Percentiles rank a stretch among this genome's conserved stretches.
Evolutionary conservation across 2,113 vertebrate species (phyloP).

Genomic region (Rhagologus leucostigma): DNA sequence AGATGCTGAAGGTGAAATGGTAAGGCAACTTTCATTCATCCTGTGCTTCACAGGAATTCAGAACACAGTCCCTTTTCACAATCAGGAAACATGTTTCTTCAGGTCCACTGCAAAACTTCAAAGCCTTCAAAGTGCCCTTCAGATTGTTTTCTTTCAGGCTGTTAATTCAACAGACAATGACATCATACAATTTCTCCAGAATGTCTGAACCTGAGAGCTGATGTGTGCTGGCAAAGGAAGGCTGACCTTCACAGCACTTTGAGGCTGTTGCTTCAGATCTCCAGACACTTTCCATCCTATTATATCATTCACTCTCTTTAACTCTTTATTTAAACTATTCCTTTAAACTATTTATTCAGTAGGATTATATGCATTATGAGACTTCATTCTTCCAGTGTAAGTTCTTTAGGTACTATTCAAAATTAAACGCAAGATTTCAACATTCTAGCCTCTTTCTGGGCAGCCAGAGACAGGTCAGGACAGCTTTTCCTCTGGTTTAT

Average conservation of each 20-base stretch:
- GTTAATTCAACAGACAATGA: not conserved
- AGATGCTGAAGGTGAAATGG: slow-evolving; percentile 84
- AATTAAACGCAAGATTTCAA: not conserved
- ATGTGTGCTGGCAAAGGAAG: not conserved
- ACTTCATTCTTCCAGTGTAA: not conserved
- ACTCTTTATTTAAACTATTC: not conserved
- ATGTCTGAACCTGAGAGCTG: not conserved
- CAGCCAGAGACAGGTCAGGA: not conserved
- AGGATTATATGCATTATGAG: not conserved
- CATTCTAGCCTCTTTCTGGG: not conserved
- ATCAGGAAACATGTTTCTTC: not conserved
- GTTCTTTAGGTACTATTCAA: not conserved
- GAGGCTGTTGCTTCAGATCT: not conserved
- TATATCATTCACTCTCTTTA: not conserved
- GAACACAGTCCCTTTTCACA: not conserved
- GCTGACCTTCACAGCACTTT: not conserved
- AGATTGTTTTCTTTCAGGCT: not conserved
- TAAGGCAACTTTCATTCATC: slow-evolving; percentile 47
- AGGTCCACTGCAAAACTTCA: not conserved
- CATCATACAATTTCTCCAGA: not conserved
- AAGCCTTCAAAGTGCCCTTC: not conserved
- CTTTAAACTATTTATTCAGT: not conserved
- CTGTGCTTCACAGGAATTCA: not conserved
- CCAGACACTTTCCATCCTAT: not conserved
- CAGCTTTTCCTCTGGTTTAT: not conserved